Conservation (phyloP, 2,113 vertebrate genomes). For the Cryptomyrus ogoouensis region DNA sequence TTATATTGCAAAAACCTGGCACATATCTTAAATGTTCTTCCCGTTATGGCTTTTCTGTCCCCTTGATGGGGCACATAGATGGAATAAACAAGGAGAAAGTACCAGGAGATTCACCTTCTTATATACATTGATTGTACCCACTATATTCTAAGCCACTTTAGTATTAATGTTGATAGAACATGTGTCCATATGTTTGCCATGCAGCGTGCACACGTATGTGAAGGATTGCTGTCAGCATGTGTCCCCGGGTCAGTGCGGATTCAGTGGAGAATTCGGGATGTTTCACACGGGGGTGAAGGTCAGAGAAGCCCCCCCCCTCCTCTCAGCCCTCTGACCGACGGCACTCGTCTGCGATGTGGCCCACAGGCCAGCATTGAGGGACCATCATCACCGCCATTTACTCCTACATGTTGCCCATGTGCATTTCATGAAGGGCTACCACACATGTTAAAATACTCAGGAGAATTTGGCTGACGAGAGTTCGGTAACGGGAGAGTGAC, state of each 20-base stretch:
- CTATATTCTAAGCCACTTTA: constrained; percentile 64
- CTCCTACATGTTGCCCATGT: constrained; percentile 35
- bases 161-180: constrained; percentile 53
- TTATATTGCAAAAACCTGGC: constrained; percentile 62
- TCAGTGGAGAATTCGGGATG: not conserved
- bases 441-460: constrained; percentile 47
- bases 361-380: not conserved
- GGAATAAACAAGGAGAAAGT: constrained; percentile 38
- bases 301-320: not conserved
- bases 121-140: constrained; percentile 52
- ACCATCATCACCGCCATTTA: not conserved
- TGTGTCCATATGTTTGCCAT: constrained; percentile 44
- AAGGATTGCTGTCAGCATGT: not conserved
- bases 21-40: constrained; percentile 56
- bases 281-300: not conserved
- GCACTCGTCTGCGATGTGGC: not conserved
- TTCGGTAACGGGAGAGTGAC: constrained; percentile 22
- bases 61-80: constrained; percentile 50
- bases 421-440: constrained; percentile 58
- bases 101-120: constrained; percentile 41
- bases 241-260: not conserved
- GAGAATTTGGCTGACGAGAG: constrained; percentile 43
- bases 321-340: not conserved
- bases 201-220: constrained; percentile 34
- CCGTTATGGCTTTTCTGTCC: constrained; percentile 55